Evolutionary conservation across 2,888 invertebrate genomes (phyloP).

Genomic region (Drosophila sordidula): DNA sequence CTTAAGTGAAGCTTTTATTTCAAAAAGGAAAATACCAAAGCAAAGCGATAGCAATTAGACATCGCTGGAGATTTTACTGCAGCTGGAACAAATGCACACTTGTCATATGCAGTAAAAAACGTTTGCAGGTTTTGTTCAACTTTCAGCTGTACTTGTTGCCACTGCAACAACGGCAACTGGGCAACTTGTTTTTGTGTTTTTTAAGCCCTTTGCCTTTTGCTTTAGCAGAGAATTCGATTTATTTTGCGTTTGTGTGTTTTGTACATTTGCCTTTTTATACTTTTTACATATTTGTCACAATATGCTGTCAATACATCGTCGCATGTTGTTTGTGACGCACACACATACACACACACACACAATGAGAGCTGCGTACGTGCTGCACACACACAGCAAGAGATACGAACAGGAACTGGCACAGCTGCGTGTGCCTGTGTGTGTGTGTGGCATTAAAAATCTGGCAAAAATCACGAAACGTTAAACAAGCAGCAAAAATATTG

Average conservation of each 20-base stretch:
- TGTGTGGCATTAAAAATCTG: constrained; percentile 71
- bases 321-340: constrained; percentile 66
- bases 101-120: not conserved
- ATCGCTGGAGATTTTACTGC: not conserved
- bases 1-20: not conserved
- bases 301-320: constrained; percentile 75
- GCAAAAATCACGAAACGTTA: constrained; percentile 79
- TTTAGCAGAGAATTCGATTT: constrained; percentile 48
- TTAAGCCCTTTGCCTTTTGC: constrained; percentile 34
- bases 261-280: constrained; percentile 17
- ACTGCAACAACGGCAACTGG: constrained; percentile 4
- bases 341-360: constrained; percentile 30
- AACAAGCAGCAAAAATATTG: constrained; percentile 77
- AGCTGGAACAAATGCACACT: not conserved
- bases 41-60: too few relatives aligned
- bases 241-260: constrained; percentile 45
- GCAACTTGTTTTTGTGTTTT: constrained; percentile 13
- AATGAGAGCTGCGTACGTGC: constrained; percentile 54
- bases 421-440: constrained; percentile 18
- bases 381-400: constrained; percentile 53
- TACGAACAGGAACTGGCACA: constrained; percentile 40
- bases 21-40: too few relatives aligned
- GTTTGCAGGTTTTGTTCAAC: constrained; percentile 6
- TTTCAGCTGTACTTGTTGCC: constrained; percentile 31
- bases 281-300: constrained; percentile 77